Base-by-base conservation (phyloP, 2,888 invertebrate genomes). In the Trichogramma evanescens region DNA sequence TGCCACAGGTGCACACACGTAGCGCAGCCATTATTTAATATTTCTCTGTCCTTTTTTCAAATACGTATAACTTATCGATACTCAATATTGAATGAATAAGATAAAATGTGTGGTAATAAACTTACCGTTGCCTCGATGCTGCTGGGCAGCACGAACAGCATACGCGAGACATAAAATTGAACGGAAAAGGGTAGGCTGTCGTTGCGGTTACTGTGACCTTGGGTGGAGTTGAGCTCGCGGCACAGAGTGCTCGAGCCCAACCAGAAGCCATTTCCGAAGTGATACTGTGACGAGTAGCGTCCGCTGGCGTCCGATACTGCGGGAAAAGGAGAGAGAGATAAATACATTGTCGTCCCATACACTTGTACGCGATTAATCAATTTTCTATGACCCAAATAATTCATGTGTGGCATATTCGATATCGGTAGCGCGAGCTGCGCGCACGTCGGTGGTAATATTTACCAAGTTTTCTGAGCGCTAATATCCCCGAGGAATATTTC, bases 221-320 rank as follows among this genome's bases (percentile, higher is more conserved):
- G 50, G 10, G 77, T 74, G 66, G 82, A 80, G 64, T 88, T 85
- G 67, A 88, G 80, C 72, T 91, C 91, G 40, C 65, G 71, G 73
- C 91, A 91, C 48, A 88, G 83, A 53, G 82, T 81, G 66, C 83
- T 81, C 53, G 90, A 89, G 4, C 91, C 91, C 70, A 90, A 78
- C 91, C 91, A 91, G 78, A 86, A 89, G 75, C 89, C 88, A 75
- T 89, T 90, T 13, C 90, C 91, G 71, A 89, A 91, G 69, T 90
- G 81, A 68, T 89, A 83, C 73, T 88, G 88, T 7, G 88, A 84
- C 9, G 85, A 85, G 79, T 91, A 91, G 66, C 87, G 86, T 49
- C 91, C 91, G 6, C 91, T 90, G 1, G 91, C 86, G 74, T 91
- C 91, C 70, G 84, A 87, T 77, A 89, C 91, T 91, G 81, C 39